Evolutionary conservation across 2,797 vertebrate genomes (phyloP), one percentile per base, ranked within the genome.

Genomic region (Acestrorhynchus altus): DNA sequence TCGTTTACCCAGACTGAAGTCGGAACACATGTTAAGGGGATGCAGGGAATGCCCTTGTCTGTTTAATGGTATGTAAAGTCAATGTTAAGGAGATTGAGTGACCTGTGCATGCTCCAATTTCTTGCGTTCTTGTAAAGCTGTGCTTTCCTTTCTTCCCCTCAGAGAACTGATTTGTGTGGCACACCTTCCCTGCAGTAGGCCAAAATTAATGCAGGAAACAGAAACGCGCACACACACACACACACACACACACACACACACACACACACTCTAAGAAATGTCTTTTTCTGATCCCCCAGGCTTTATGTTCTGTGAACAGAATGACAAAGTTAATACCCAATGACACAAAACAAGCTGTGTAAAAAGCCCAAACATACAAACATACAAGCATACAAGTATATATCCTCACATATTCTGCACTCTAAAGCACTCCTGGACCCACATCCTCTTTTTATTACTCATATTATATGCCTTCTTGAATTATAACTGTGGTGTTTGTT

Each of bases 281-380:
- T 56, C 40, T 59, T 79, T 74, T 79, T 67, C 64, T 68, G 64
- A 61, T 74, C 64, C 54, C 72, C 64, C 56, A 52, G 77, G 71
- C 77, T 79, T 68, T 69, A 22, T 20, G 24, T 64, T 74, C 59
- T 42, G 63, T 79, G 71, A 79, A 54, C 71, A 79, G 64, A 79
- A 69, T 69, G 77, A 71, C 35, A 68, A 79, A 74, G 54, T 74
- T 74, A 74, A 74, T 79, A 68, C 71, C 74, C 74, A 75, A 49
- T 74, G 77, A 74, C 68, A 73, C 56, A 44, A 71, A 71, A 72
- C 51, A 67, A 59, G 60, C 57, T 39, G 56, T 70, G 65, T 54
- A 35, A 66, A 54, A 67, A 60, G 31, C 61, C 59, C 51, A 49
- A 63, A 78, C 54, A 79, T 42, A 65, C 74, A 56, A 54, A 42